Base-by-base conservation (phyloP, 1,140 invertebrate genomes). In the Onthophagus taurus region DNA sequence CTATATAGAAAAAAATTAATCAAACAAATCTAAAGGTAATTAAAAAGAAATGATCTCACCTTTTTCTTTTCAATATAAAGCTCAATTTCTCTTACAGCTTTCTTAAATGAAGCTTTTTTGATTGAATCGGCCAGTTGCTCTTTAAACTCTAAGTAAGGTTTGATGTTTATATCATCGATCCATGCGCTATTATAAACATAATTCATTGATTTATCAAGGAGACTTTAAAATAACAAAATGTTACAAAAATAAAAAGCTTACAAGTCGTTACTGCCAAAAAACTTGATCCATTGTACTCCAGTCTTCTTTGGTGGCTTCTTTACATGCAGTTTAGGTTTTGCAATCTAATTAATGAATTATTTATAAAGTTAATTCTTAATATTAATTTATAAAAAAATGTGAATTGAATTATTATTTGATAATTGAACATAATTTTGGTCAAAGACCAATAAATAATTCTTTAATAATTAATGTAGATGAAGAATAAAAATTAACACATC, bases 211-310 rank as follows among this genome's bases (percentile, higher is more conserved):
- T 11, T 42, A 16, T 20, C 11, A n/a, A 24, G 3, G 5, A 12
- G 9, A 31, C 21, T n/a, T 2, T 1, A 31, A 33, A 19, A 42
- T 20, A 31, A 29, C 12, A 13, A 24, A 8, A n/a, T 36, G 17
- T 2, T 20, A 7, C 23, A 6, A n/a, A 26, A n/a, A n/a, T n/a
- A n/a, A n/a, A n/a, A 11, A 26, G 83, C 88, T 89, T 75, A 92
- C 88, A 86, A 95, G 66, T 95, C 93, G 53, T 90, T 82, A 23
- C 84, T 83, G 35, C 91, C 91, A 74, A 90, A 95, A 69, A 96
- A 95, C 66, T 83, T 93, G 47, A 95, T 86, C 69, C 88, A 94
- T 53, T 89, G 82, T 7, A 77, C 68, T 39, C 77, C 71, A 33
- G 67, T 68, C 54, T 79, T 82, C 58, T 80, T 51, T 17, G 63